These are phyloP conservation scores for Rhincodon typus DNA, from an alignment of 2,797 vertebrate species.

Conservation along the genomic window DNA sequence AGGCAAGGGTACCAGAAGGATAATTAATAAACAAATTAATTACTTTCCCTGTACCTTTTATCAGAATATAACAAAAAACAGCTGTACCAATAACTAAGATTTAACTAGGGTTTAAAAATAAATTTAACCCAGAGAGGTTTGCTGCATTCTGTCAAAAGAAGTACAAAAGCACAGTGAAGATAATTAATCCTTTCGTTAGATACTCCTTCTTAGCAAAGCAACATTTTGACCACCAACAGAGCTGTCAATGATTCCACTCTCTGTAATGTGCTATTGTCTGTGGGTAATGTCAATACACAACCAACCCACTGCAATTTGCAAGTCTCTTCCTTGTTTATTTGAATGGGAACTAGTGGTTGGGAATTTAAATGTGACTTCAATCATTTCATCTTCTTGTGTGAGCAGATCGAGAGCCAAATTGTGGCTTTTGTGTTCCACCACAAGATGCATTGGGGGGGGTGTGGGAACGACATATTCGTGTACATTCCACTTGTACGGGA, in stretches of 20 bases:
- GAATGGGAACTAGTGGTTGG: constrained; percentile 3
- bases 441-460: too few species aligned
- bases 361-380: background rate
- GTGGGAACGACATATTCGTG: too few species aligned
- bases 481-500: background rate
- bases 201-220: constrained; percentile 9
- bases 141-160: background rate
- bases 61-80: constrained; percentile 33
- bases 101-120: constrained; percentile 30
- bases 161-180: constrained; percentile 29
- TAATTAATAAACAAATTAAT: constrained; percentile 35
- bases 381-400: background rate
- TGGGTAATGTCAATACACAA: constrained; percentile 21
- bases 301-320: constrained; percentile 34
- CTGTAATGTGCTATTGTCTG: constrained; percentile 26
- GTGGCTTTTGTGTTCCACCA: background rate
- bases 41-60: constrained; percentile 7
- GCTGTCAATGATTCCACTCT: constrained; percentile 32
- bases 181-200: constrained; percentile 29
- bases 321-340: constrained; percentile 9
- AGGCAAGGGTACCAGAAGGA: constrained; percentile 29
- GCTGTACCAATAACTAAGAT: constrained; percentile 23
- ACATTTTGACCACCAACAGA: constrained; percentile 32
- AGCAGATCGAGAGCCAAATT: background rate
- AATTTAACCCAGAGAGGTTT: constrained; percentile 33